Evolutionary conservation across 2,797 vertebrate genomes (phyloP), one percentile per base, ranked within the genome.

Genomic region (Capromys pilorides): DNA sequence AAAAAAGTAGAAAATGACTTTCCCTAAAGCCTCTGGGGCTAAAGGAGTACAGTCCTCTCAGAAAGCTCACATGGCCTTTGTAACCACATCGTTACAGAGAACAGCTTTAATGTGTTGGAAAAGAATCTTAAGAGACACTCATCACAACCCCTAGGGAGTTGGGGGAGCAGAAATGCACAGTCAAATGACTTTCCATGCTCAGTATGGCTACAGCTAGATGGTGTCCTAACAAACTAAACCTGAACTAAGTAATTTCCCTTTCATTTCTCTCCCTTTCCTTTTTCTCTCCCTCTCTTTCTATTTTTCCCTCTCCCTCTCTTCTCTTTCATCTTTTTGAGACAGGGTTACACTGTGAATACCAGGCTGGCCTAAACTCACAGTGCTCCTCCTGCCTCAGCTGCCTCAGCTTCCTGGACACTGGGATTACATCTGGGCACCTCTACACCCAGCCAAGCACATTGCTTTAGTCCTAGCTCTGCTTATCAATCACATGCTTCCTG

Each of bases 61-160:
- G 6, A 73, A 81, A 49, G 54, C 57, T 0, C 45, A 8, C 8
- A 13, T 31, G n/a, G 57, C 51, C 78, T 93, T 90, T 78, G 51
- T 26, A 49, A 57, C 2, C 73, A 64, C 28, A 59, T 77, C 79
- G 41, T 49, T 73, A 64, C 92, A 95, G 14, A 59, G 24, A 90
- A 80, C 31, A 89, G 45, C 49, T 26, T 67, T 77, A 39, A 28
- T 41, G 84, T 81, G 84, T 81, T 83, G 71, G 9, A 54, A 79
- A 95, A 89, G 79, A 82, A 94, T 89, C 51, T 80, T 28, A 80
- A 80, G 45, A 79, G 41, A 78, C 59, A 26, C 8, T 94, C 22
- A 31, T 69, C 73, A 79, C 22, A 49, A 54, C 33, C 54, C 62
- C 49, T 33, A 89, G 12, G n/a, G n/a, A 93, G n/a, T 19, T 21